Conservation (phyloP, 2,113 vertebrate genomes). For the Garra rufa region DNA sequence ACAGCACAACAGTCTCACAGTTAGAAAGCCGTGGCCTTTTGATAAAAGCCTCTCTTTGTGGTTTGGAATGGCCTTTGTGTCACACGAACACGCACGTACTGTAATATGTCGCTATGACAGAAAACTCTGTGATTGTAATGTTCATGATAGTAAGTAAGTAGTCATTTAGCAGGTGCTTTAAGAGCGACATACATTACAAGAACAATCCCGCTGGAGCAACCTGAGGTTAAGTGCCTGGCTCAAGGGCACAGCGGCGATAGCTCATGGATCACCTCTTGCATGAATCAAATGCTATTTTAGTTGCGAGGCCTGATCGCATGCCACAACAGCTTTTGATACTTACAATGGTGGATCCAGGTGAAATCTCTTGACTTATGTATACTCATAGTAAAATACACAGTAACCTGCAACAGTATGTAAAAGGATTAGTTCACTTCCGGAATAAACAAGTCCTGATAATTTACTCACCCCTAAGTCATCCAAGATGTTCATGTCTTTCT, state of each 20-base stretch:
- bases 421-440: too few species aligned
- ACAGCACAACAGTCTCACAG: conserved; percentile 11
- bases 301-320: background rate
- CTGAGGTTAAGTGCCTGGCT: conserved; percentile 13
- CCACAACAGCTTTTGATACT: background rate
- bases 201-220: background rate
- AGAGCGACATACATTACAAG: background rate
- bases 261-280: background rate
- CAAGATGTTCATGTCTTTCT: too few species aligned
- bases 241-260: background rate
- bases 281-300: conserved; percentile 2
- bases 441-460: too few species aligned
- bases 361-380: background rate
- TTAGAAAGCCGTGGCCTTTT: background rate
- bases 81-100: background rate
- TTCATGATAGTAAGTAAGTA: background rate
- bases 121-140: background rate
- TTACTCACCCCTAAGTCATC: too few species aligned
- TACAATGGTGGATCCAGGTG: background rate
- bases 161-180: background rate
- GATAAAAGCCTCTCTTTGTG: background rate
- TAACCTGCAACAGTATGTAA: background rate
- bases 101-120: background rate
- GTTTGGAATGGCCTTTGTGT: conserved; percentile 8
- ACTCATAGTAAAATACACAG: background rate